Base-by-base conservation (phyloP, 2,888 invertebrate genomes). In the Lepidocyrtinus sp. region DNA sequence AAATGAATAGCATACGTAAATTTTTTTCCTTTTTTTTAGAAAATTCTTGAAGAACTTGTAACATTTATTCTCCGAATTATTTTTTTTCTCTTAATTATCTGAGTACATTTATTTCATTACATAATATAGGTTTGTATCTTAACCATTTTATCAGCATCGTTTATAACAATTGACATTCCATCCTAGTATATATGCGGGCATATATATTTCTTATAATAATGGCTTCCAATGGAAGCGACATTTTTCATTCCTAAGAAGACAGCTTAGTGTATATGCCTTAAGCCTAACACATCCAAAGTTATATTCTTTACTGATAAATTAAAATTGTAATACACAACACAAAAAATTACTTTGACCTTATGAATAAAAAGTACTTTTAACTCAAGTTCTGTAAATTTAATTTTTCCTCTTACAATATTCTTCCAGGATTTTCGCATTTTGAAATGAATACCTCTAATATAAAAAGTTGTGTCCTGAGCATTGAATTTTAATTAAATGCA, bases 201-300 rank as follows among this genome's bases (percentile, higher is more conserved):
- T 22, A 25, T 46, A 69, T 50, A 64, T 27, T n/a, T n/a, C 9
- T 24, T 50, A 21, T 45, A 3, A 1, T 68, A 19, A 68, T 24
- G 68, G 68, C 22, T 22, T 68, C 50, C 59, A 74, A 59, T 74
- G 74, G 74, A 74, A 74, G 74, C 74, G 74, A 67, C 74, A 67
- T 70, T 70, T 70, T 70, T 19, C 26, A 25, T 55, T 55, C 19
- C 21, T 69, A 24, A 17, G 25, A 50, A 55, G 55, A 24, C 12
- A 46, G 50, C 25, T 59, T 55, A 50, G 17, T 19, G 26, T 69
- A 17, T 21, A 59, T n/a, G 59, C 26, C 46, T 45, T 15, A 64
- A 59, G 21, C 19, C 27, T 61, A 59, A 26, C 21, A 59, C 59
- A 59, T 26, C 59, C 12, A 69, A 59, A 22, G 61, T 55, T 68